Base-by-base conservation (phyloP, 2,113 vertebrate genomes). In the Thymallus thymallus region DNA sequence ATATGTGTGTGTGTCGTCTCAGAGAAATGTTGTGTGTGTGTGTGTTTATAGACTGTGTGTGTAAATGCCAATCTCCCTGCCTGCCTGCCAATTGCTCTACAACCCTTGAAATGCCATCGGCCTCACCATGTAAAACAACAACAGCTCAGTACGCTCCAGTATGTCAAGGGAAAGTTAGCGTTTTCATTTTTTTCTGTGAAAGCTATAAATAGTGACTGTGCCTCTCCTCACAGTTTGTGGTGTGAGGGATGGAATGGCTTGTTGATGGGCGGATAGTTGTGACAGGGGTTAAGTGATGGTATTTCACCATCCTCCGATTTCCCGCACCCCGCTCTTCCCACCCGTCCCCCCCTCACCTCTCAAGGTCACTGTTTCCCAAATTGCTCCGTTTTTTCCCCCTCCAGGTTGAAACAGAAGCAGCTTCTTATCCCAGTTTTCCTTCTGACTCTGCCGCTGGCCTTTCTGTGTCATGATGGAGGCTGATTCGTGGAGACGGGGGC, bases 221-320 rank as follows among this genome's bases (percentile, higher is more conserved):
- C 14, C 5, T 16, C 58, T 23, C 22, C 22, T 63, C 12, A n/a
- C 61, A 9, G 58, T 23, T 23, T 61, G 20, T 20, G 13, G 2
- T 61, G 58, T 63, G 22, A 24, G 61, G 22, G 61, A 14, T 51
- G 64, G 9, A 24, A 41, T 26, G 61, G 24, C 20, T 23, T 13
- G 6, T 26, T 63, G 24, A 26, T 5, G 22, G 23, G 26, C 24
- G 61, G 24, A 13, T 63, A n/a, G 23, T 26, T 63, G 22, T 23
- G 61, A 23, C 6, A 26, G 61, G 35, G 61, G 69, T 58, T 72
- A 72, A 61, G 32, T 72, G 30, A 56, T 67, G 22, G 73, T 26
- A 46, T 72, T 63, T 46, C 45, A 24, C 35, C 13, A 24, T 29
- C 62, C 26, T 29, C 62, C 14, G 4, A 0, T 10, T 26, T 2